Base-by-base conservation (phyloP, 2,113 vertebrate species). In the Osmerus eperlanus region DNA sequence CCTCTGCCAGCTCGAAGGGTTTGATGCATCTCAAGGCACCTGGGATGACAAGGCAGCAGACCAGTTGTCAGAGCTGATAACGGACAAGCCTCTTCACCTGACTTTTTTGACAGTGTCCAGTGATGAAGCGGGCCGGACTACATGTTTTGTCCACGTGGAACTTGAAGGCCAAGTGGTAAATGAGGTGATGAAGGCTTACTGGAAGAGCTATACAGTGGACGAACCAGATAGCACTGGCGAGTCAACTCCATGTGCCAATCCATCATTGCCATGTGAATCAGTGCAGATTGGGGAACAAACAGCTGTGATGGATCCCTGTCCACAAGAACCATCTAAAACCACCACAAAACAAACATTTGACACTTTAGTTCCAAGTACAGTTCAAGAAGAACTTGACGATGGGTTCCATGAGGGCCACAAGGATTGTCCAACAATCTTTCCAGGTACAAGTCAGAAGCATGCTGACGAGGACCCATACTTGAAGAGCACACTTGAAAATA, bases 1-100 rank as follows among this genome's bases (percentile, higher is more conserved):
- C 81, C 77, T 92, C 4, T 99, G 96, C 59, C 91, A 91, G 71
- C 92, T 98, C 4, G 91, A 92, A 29, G 95, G 92, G 21, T 97
- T 96, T 82, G 85, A 76, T 61, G 3, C 79, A 18, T 90, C 88
- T 3, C 82, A 81, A 11, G 94, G 94, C 13, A 81, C 68, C 4
- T 98, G 95, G 93, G 73, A 90, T 75, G 84, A 81, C 59, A 84
- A 89, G 29, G 94, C 91, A 67, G 86, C 81, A 65, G 87, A 93
- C 9, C 86, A 91, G 36, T 90, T 99, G 67, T 91, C 82, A 65
- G 54, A 81, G 29, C 79, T 94, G 9, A 86, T 92, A 2, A 71
- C 75, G 58, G 89, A 95, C 72, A 87, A 92, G 65, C 61, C 87
- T 15, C 65, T 98, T 71, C 90, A 93, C 25, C 71, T 96, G 73